phyloP scores from a whole-genome alignment of 2,797 vertebrate species.

The Balearica regulorum region DNA sequence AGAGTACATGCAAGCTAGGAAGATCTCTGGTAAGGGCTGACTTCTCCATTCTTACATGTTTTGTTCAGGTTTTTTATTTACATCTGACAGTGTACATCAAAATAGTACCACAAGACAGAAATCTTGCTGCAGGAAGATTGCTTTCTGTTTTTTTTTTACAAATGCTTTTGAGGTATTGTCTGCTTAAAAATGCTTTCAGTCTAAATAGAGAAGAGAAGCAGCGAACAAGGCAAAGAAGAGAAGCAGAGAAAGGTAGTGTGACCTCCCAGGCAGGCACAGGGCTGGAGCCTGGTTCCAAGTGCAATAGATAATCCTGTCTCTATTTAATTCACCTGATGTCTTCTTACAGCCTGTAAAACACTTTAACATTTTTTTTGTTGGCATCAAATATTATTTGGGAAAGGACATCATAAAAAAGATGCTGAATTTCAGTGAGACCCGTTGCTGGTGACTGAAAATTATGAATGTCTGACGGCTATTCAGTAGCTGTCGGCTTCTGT shows the following conservation, averaged over 20 bases:
- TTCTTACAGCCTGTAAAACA: not conserved
- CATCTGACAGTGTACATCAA: conserved; percentile 26
- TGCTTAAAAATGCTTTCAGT: conserved; percentile 26
- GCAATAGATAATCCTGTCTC: not conserved
- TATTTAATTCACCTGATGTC: not conserved
- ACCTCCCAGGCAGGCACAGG: not conserved
- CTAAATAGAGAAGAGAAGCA: not conserved
- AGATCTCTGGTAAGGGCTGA: not conserved
- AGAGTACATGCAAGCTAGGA: not conserved
- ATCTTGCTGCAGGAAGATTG: not conserved
- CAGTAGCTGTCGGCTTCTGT: not conserved
- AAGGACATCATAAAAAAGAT: not conserved
- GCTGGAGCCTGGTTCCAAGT: not conserved
- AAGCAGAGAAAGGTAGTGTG: not conserved
- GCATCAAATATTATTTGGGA: not conserved
- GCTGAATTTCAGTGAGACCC: not conserved
- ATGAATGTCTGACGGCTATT: not conserved
- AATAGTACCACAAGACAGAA: not conserved
- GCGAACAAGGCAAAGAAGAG: not conserved
- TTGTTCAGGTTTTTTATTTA: conserved; percentile 31
- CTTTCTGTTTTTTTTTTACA: not conserved
- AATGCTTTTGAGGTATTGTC: not conserved
- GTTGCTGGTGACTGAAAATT: not conserved
- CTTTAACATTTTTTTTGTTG: not conserved
- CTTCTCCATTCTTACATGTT: not conserved